phyloP scores from a whole-genome alignment of 1,140 invertebrate species.

The Bombus pascuorum region DNA sequence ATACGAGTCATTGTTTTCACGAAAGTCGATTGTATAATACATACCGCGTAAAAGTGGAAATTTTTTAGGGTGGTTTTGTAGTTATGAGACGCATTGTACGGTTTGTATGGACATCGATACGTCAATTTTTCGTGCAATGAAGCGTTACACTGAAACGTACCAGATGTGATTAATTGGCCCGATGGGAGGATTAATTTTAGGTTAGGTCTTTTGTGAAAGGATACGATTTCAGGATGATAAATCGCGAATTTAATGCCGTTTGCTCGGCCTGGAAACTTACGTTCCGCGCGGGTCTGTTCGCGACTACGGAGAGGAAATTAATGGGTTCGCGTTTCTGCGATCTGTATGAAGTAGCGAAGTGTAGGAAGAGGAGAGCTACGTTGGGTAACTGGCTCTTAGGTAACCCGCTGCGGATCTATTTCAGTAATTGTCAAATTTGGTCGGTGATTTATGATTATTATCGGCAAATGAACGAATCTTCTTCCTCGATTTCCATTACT shows the following conservation, averaged over 20 bases:
- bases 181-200: neutral
- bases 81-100: too few species aligned
- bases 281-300: neutral
- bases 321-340: neutral
- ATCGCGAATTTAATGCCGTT: conserved; percentile 3
- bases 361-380: neutral
- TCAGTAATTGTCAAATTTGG: neutral
- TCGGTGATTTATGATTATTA: neutral
- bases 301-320: neutral
- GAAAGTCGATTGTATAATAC: too few species aligned
- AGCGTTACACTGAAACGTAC: neutral
- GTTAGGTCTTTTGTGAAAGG: neutral
- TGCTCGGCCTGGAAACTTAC: neutral
- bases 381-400: neutral
- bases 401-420: neutral
- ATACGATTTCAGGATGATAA: neutral
- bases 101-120: neutral
- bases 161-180: neutral
- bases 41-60: too few species aligned
- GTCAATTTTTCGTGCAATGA: neutral
- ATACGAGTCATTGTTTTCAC: too few species aligned
- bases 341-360: conserved; percentile 7
- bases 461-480: neutral
- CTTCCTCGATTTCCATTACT: neutral
- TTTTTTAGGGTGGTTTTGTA: neutral